phyloP scores from a whole-genome alignment of 2,888 invertebrate genomes.

The Mechanitis messenoides region DNA sequence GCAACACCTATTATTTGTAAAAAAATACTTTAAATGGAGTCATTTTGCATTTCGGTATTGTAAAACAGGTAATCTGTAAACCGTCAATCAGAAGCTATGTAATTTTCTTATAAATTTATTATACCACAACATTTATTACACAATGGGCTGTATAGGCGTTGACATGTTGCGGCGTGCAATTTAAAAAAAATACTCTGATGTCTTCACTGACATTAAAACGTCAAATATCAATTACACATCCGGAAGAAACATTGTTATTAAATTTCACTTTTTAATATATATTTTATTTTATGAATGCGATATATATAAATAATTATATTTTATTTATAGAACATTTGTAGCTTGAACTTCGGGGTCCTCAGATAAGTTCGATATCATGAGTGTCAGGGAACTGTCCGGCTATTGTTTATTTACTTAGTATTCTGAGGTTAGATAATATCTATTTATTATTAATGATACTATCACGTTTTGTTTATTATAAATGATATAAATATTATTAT shows the following conservation, averaged over 20 bases:
- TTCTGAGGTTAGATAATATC: slow-evolving; percentile 40
- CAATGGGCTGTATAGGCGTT: slow-evolving; percentile 67
- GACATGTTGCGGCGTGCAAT: slow-evolving; percentile 68
- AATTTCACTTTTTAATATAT: slow-evolving; percentile 56
- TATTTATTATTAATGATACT: slow-evolving; percentile 27
- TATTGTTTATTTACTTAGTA: slow-evolving; percentile 46
- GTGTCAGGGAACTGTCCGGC: slow-evolving; percentile 67
- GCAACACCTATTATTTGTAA: slow-evolving; percentile 67
- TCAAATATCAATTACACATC: slow-evolving; percentile 40
- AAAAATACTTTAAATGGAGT: slow-evolving; percentile 59
- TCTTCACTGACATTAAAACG: slow-evolving; percentile 49
- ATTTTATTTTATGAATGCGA: slow-evolving; percentile 69
- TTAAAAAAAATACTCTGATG: slow-evolving; percentile 53
- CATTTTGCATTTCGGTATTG: slow-evolving; percentile 64
- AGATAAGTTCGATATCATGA: slow-evolving; percentile 56
- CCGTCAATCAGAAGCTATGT: slow-evolving; percentile 65
- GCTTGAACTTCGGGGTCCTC: slow-evolving; percentile 50
- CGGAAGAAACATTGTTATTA: slow-evolving; percentile 63
- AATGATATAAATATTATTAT: too few relatives aligned
- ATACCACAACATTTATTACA: slow-evolving; percentile 59
- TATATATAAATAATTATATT: slow-evolving; percentile 67
- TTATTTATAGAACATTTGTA: slow-evolving; percentile 67
- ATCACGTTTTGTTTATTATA: slow-evolving; percentile 15
- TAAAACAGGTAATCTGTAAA: slow-evolving; percentile 68
- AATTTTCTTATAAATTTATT: slow-evolving; percentile 70